Conservation (phyloP, 2,888 invertebrate species). For the Pyrgus malvae region DNA sequence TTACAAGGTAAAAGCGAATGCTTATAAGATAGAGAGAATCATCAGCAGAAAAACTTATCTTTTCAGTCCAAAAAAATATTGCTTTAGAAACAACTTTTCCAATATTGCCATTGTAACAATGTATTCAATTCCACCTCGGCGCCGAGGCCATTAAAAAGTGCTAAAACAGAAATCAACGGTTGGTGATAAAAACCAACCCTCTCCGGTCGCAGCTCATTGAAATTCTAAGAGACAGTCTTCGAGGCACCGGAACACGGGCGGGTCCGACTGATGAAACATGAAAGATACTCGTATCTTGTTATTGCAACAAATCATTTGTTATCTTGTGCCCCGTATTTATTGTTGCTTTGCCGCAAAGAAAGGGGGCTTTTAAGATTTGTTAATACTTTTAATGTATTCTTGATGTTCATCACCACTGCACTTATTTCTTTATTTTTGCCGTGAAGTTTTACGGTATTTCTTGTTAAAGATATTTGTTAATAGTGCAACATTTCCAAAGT, state of each 20-base stretch:
- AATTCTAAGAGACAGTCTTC: conserved; percentile 24
- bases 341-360: neutral
- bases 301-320: conserved; percentile 22
- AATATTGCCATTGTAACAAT: conserved; percentile 8
- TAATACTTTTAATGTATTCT: too few relatives aligned
- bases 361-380: neutral
- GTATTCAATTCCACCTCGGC: conserved; percentile 26
- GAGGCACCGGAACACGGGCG: neutral
- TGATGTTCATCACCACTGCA: too few relatives aligned
- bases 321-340: neutral
- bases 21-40: neutral
- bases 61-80: neutral
- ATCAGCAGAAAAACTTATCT: neutral
- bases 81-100: neutral
- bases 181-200: conserved; percentile 54
- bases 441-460: too few relatives aligned
- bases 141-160: conserved; percentile 58
- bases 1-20: neutral
- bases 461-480: too few relatives aligned
- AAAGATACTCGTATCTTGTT: conserved; percentile 19
- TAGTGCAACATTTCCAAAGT: too few relatives aligned
- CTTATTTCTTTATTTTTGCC: too few relatives aligned
- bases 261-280: conserved; percentile 1
- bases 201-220: conserved; percentile 34
- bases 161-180: conserved; percentile 65